Base-by-base conservation (phyloP, 2,113 vertebrate species). In the Phalacrocorax aristotelis region DNA sequence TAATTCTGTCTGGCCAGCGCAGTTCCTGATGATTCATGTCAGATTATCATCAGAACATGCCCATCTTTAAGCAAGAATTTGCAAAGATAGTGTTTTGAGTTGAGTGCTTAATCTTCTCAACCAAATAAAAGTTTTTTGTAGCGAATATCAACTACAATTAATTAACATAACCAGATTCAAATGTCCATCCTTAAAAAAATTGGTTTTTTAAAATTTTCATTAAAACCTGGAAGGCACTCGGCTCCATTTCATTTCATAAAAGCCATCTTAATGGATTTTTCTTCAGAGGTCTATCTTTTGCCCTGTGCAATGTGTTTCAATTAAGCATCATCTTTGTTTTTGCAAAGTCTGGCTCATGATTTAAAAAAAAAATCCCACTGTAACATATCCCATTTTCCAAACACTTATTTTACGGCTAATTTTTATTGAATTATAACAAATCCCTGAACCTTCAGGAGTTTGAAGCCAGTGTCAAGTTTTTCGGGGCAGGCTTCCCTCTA, bases 321-420 rank as follows among this genome's bases (percentile, higher is more conserved):
- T 91, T 58, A 65, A 78, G 44, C 1, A 0, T 36, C 2, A 3
- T 69, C 64, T 83, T 52, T 72, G 18, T 0, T 1, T n/a, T 49
- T 19, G 4, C 74, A 44, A 34, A 1, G 4, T 36, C 80, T 89
- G 80, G 42, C 26, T 88, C 61, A 36, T 22, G 18, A 14, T 57
- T 78, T 34, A 25, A 75, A 86, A 34, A 54, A 38, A 7, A 4
- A 18, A 78, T 60, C 48, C 19, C 32, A 4, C 26, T 19, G 29
- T 26, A 74, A 51, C 20, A 38, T 7, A 72, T 46, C 13, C 34
- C 26, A 13, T 46, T 89, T 81, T 20, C 83, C 83, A 54, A 32
- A 60, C 6, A 9, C 32, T 22, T 32, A 16, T 46, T 90, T 72
- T 60, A 22, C 51, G 44, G 49, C 1, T 23, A 12, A 49, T 48